A percentile compares a stretch with the other conserved stretches of the same genome.
Conservation (phyloP, 2,113 vertebrate genomes). For the Gulo gulo region DNA sequence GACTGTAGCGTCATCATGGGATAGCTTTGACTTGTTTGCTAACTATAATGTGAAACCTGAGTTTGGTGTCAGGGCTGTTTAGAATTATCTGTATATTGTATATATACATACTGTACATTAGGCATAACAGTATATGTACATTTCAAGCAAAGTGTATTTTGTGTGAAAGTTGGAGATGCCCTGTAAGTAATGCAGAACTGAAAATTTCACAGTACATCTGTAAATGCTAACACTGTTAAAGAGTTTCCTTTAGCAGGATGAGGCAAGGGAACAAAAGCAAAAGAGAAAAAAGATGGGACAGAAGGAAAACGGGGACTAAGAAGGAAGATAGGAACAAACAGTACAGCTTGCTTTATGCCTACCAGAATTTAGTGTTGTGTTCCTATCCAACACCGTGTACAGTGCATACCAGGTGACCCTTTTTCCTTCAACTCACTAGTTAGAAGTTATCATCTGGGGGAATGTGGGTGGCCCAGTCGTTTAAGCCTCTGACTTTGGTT, state of each 20-base stretch:
- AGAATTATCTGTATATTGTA: background rate
- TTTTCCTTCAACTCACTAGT: background rate
- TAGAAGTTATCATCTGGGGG: background rate
- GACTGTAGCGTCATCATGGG: background rate
- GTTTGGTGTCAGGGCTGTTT: background rate
- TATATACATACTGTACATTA: background rate
- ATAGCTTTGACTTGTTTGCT: background rate
- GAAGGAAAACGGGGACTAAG: background rate
- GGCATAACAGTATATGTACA: background rate
- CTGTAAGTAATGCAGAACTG: background rate
- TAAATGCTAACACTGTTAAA: background rate
- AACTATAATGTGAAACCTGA: background rate
- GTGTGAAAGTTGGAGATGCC: background rate
- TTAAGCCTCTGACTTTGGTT: background rate
- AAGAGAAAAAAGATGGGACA: background rate
- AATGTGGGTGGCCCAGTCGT: background rate
- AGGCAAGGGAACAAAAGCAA: background rate
- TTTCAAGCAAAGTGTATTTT: background rate
- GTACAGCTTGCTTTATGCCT: background rate
- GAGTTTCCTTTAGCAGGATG: background rate
- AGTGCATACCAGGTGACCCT: background rate
- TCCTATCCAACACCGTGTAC: background rate
- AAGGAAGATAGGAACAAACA: background rate
- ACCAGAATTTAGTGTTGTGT: background rate
- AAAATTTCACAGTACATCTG: background rate